Evolutionary conservation across 2,797 vertebrate genomes (phyloP), one percentile per base, ranked within the genome.

Genomic region (Cirrhinus molitorella): DNA sequence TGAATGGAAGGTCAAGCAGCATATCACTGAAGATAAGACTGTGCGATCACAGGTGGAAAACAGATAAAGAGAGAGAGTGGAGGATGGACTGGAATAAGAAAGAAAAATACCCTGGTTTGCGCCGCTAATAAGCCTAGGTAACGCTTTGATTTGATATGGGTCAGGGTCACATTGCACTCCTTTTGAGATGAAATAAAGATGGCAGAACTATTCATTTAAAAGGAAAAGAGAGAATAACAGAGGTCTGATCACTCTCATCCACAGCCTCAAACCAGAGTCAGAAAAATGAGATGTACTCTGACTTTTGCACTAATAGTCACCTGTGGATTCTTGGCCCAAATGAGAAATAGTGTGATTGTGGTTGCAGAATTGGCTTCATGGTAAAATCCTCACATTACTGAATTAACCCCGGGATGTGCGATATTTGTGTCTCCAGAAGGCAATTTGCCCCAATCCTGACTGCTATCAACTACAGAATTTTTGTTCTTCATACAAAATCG

Each of bases 1-100:
- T 43, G 78, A 40, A 49, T 16, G 70, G 83, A 87, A 88, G 85
- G 87, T 87, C 87, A 88, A 86, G 81, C 76, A 71, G 70, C 80
- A 78, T 80, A 84, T 86, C 83, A 65, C 63, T 31, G 73, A 45
- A 66, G 83, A 80, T 87, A 82, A 74, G 59, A 70, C 43, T 67
- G 45, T 59, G 47, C 2, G 79, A 68, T 76, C 53, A 61, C 63
- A 76, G 53, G 84, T 80, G 51, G 51, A 81, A 61, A 49, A 74
- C 31, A 76, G 71, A 80, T 57, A 68, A 25, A 67, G 63, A 80
- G 40, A 47, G 40, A 73, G 55, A n/a, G 47, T 21, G 55, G 13
- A 31, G 34, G 45, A 68, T 19, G 37, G 53, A 55, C 31, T 5
- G 25, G 71, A 57, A 47, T 28, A 31, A 43, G 23, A 72, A 66